Conservation (phyloP, 2,888 invertebrate species). For the Thecophora atra region DNA sequence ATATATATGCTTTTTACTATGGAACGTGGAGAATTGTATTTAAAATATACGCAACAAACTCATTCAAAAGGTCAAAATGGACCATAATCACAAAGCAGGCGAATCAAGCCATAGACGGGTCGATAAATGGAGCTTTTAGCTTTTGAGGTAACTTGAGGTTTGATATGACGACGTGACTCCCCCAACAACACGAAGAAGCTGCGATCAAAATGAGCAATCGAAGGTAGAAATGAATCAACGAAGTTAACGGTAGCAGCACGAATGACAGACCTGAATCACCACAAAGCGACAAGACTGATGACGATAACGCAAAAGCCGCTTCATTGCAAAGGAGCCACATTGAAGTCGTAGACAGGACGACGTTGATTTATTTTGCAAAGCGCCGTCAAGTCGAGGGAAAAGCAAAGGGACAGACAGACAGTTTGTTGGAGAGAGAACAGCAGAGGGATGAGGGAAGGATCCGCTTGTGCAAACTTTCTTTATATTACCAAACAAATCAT, state of each 20-base stretch:
- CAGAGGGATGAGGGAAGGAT: neutral
- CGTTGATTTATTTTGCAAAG: neutral
- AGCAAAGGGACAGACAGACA: neutral
- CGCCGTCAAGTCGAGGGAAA: neutral
- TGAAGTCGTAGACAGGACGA: neutral
- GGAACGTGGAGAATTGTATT: too few species aligned
- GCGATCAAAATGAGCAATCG: constrained; percentile 35
- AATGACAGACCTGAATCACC: neutral
- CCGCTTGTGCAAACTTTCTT: neutral
- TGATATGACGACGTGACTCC: too few species aligned
- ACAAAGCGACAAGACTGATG: too few species aligned
- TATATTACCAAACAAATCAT: neutral
- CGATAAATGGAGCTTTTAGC: constrained; percentile 40
- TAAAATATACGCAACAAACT: too few species aligned
- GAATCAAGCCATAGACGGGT: neutral
- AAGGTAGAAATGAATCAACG: constrained; percentile 6
- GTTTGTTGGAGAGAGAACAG: too few species aligned
- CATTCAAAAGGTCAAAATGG: neutral
- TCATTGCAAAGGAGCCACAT: neutral
- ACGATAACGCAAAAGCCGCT: neutral
- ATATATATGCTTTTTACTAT: too few species aligned
- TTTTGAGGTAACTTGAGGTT: too few species aligned
- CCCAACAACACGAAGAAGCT: constrained; percentile 45
- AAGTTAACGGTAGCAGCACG: constrained; percentile 9
- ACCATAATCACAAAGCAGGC: constrained; percentile 7